Percentiles rank a stretch among this genome's conserved stretches.
phyloP scores from a whole-genome alignment of 2,113 vertebrate species.

The Gadus macrocephalus region DNA sequence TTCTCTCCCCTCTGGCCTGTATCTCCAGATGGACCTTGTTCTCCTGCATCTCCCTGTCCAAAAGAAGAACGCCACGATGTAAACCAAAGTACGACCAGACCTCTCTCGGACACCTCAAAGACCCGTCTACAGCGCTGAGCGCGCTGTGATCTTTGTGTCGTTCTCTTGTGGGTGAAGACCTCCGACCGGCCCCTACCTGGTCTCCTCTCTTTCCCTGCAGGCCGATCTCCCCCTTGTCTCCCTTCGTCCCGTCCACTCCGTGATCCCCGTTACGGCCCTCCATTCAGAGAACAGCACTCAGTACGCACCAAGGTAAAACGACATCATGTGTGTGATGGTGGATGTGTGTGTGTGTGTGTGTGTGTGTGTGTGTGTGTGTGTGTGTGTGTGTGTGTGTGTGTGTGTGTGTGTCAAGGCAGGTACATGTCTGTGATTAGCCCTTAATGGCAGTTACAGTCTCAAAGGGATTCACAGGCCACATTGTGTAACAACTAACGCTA shows the following conservation, averaged over 20 bases:
- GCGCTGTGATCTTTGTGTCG: no score
- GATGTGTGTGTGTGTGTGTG: not conserved
- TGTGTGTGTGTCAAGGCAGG: not conserved
- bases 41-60: slow-evolving; percentile 76
- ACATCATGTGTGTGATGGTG: not conserved
- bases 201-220: slow-evolving; percentile 75
- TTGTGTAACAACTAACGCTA: no score
- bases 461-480: no score
- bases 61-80: not conserved
- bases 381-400: not conserved
- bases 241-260: slow-evolving; percentile 77
- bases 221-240: slow-evolving; percentile 79
- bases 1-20: slow-evolving; percentile 76
- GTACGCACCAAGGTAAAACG: not conserved
- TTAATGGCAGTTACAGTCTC: no score
- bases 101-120: no score
- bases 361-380: not conserved
- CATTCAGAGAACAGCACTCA: slow-evolving; percentile 11
- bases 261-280: slow-evolving; percentile 79
- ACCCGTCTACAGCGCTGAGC: no score
- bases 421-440: no score
- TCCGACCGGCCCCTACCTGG: slow-evolving; percentile 46
- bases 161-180: not conserved
- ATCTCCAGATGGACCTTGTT: slow-evolving; percentile 71
- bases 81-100: no score